Evolutionary conservation across 2,113 vertebrate genomes (phyloP).

Genomic region (Vulpes ferrilata): DNA sequence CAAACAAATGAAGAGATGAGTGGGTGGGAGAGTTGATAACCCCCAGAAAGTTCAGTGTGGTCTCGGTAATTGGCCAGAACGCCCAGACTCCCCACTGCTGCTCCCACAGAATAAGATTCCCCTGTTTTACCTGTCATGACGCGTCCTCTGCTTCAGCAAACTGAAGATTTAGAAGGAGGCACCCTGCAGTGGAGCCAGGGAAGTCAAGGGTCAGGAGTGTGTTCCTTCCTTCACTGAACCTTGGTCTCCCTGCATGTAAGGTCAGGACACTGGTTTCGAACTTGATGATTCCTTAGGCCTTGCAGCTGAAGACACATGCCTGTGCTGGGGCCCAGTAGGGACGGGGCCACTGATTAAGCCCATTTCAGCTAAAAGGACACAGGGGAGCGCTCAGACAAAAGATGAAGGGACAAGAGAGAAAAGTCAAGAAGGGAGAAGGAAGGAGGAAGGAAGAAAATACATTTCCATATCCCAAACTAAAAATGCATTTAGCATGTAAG

Average conservation of each 20-base stretch:
- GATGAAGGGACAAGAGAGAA: background rate
- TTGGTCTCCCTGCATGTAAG: background rate
- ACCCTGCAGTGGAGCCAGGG: background rate
- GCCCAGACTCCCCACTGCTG: background rate
- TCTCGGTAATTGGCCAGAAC: background rate
- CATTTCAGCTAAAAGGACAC: background rate
- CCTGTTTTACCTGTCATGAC: background rate
- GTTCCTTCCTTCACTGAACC: background rate
- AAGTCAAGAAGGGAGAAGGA: background rate
- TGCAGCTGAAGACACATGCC: background rate
- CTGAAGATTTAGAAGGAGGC: background rate
- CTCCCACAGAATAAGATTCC: background rate
- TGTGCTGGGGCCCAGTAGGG: background rate
- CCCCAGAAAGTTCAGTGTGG: background rate
- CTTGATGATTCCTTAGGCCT: background rate
- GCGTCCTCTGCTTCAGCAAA: background rate
- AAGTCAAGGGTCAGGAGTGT: background rate
- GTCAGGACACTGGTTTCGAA: background rate
- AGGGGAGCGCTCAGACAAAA: background rate
- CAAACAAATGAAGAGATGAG: background rate
- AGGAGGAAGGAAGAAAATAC: background rate
- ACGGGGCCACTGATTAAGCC: background rate
- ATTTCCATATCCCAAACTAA: slow-evolving; percentile 10
- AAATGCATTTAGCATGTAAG: slow-evolving; percentile 6
- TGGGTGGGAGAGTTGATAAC: background rate